Conservation (phyloP, 2,797 vertebrate genomes). For the Chaunax sp. region DNA sequence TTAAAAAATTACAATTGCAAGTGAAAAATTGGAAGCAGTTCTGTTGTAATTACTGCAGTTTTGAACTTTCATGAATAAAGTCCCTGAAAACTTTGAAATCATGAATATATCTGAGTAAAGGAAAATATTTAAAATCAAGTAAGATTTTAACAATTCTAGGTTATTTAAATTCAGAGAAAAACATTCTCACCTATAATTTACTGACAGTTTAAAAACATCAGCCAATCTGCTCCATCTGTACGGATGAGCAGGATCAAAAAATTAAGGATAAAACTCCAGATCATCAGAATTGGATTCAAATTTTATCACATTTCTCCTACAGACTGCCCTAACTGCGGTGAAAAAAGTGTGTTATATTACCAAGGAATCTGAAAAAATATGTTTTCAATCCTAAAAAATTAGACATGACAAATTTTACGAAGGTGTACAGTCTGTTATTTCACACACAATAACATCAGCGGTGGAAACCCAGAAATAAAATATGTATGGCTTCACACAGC, state of each 20-base stretch:
- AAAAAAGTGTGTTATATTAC: not conserved
- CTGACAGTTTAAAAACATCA: not conserved
- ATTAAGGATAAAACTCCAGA: not conserved
- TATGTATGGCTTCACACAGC: not conserved
- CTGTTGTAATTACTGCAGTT: no score
- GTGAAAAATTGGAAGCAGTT: no score
- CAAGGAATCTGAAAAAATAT: no score
- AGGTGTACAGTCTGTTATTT: conserved; percentile 1
- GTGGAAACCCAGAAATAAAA: not conserved
- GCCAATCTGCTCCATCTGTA: not conserved
- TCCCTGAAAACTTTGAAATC: no score
- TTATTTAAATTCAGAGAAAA: not conserved
- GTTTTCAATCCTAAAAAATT: not conserved
- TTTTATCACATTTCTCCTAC: not conserved
- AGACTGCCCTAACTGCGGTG: no score
- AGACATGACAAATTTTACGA: not conserved
- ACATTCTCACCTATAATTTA: no score
- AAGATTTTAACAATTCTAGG: not conserved
- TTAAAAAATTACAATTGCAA: no score
- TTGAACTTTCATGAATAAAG: no score
- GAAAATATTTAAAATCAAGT: no score
- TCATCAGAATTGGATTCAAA: not conserved
- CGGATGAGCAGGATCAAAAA: not conserved
- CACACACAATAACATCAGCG: not conserved
- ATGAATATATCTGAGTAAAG: no score